These are phyloP conservation scores for Muricea muricata DNA, from an alignment of 92 coral and sea anemone genomes.

Conservation along the genomic window DNA sequence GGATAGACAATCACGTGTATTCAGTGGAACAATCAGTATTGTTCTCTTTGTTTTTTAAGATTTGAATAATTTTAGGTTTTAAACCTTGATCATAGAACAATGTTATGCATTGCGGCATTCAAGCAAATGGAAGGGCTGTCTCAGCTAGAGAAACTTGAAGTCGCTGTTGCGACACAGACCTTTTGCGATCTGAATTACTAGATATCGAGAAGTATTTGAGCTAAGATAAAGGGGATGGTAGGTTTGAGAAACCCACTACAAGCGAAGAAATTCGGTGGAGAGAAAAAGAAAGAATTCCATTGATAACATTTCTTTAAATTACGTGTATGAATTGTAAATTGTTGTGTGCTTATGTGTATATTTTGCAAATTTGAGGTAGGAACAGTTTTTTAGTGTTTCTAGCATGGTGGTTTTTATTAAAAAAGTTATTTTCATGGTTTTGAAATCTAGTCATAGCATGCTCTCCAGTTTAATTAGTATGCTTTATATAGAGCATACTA, in stretches of 20 bases:
- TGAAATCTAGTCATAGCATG: too few relatives aligned
- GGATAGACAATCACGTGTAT: too few relatives aligned
- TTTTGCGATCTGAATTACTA: background rate
- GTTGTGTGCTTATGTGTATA: too few relatives aligned
- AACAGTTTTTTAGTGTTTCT: too few relatives aligned
- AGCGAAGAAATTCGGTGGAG: background rate
- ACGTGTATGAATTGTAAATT: too few relatives aligned
- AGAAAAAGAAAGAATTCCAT: conserved; percentile 36
- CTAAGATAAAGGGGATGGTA: background rate
- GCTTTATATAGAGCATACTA: too few relatives aligned
- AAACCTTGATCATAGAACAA: background rate
- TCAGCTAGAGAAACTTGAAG: conserved; percentile 4
- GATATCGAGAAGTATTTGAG: background rate
- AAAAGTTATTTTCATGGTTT: too few relatives aligned
- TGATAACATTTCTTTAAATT: too few relatives aligned
- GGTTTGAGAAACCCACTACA: conserved; percentile 12
- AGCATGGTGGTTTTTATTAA: too few relatives aligned
- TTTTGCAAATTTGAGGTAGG: too few relatives aligned
- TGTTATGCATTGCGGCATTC: background rate
- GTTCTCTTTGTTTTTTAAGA: background rate
- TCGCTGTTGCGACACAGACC: conserved; percentile 10
- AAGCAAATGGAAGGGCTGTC: background rate
- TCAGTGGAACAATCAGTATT: too few relatives aligned
- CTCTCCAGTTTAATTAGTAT: too few relatives aligned
- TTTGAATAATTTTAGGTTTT: background rate